Percentiles rank a stretch among this genome's conserved stretches.
Evolutionary conservation across 2,888 invertebrate genomes (phyloP).

Genomic region (Lepidochitona cinerea): DNA sequence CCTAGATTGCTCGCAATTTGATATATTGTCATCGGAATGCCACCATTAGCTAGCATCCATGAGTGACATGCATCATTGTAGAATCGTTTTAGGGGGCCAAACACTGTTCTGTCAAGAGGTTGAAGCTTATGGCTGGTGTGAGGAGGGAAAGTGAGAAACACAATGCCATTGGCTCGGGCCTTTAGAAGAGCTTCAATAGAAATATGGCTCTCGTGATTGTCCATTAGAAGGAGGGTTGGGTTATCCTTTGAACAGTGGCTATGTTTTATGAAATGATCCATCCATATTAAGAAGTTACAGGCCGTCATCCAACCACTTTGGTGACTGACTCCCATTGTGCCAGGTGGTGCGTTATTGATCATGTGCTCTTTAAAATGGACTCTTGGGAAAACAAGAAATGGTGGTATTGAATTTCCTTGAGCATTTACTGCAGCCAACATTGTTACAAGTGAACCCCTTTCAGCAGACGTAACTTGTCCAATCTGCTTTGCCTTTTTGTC

Average conservation of each 20-base stretch:
- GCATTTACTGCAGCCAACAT: constrained; percentile 8
- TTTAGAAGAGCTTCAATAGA: constrained; percentile 42
- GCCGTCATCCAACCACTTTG: constrained; percentile 30
- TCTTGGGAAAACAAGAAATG: constrained; percentile 15
- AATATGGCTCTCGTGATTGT: constrained; percentile 55
- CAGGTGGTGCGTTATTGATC: constrained; percentile 8
- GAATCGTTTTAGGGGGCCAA: constrained; percentile 65
- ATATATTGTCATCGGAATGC: constrained; percentile 66
- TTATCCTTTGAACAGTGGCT: constrained; percentile 41
- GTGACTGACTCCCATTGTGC: constrained; percentile 13
- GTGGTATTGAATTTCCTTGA: constrained; percentile 14
- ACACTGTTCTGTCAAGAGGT: constrained; percentile 67
- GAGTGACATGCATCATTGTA: constrained; percentile 45
- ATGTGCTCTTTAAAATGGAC: constrained; percentile 14
- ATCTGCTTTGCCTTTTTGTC: constrained; percentile 8
- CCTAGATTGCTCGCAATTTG: constrained; percentile 45
- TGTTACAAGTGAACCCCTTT: constrained; percentile 14
- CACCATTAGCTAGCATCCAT: constrained; percentile 60
- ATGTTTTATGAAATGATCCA: constrained; percentile 52
- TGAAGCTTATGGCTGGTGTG: constrained; percentile 69
- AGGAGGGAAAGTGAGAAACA: constrained; percentile 64
- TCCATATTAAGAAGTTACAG: constrained; percentile 14
- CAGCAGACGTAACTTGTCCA: constrained; percentile 13
- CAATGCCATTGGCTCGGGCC: constrained; percentile 62
- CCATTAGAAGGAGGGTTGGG: constrained; percentile 45